Percentiles rank a stretch among this genome's conserved stretches.
Conservation (phyloP, 2,113 vertebrate genomes). For the Prunella himalayana region DNA sequence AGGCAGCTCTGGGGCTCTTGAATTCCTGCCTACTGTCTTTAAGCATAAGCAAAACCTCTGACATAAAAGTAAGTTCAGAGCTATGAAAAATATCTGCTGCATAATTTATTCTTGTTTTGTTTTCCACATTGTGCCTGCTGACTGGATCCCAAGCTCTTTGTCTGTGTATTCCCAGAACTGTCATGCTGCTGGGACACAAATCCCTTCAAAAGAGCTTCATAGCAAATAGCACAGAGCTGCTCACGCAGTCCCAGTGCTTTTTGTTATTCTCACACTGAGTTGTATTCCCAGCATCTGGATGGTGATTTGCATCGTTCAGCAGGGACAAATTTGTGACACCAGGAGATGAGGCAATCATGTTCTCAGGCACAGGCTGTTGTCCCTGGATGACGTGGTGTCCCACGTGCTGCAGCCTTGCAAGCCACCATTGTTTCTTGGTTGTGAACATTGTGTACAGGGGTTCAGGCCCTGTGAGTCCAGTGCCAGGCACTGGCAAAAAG, state of each 20-base stretch:
- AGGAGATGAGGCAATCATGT: conserved; percentile 9
- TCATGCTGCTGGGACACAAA: neutral
- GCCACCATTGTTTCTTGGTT: conserved; percentile 61
- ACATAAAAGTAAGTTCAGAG: neutral
- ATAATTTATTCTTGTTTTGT: neutral
- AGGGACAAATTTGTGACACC: neutral
- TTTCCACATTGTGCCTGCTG: neutral
- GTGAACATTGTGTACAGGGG: conserved; percentile 13
- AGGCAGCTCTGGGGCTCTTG: neutral
- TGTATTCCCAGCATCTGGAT: neutral
- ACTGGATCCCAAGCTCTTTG: neutral
- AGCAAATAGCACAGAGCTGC: neutral
- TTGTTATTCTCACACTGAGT: neutral
- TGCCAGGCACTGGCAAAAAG: neutral
- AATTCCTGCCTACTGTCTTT: neutral
- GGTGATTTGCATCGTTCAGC: neutral
- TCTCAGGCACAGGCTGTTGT: neutral
- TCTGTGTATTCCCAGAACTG: neutral
- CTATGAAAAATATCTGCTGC: neutral
- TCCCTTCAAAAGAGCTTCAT: neutral
- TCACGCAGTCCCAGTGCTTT: neutral
- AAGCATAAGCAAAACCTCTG: neutral
- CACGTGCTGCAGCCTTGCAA: conserved; percentile 31
- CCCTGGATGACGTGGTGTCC: conserved; percentile 37
- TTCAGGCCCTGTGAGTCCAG: neutral